These are phyloP conservation scores for Styela plicata DNA, from an alignment of 23 tunicate species.

Conservation along the genomic window DNA sequence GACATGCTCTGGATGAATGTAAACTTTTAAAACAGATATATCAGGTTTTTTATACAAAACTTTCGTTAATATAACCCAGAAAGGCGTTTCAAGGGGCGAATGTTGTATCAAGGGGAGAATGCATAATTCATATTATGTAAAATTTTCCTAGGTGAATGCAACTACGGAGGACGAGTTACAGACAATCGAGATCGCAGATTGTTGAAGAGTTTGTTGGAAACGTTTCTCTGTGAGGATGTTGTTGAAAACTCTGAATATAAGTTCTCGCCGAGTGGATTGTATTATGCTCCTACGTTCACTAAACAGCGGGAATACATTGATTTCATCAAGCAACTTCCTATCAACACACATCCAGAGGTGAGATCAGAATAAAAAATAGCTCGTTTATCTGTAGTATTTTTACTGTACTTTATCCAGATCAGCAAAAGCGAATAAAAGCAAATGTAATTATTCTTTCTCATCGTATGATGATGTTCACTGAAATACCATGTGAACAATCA, in stretches of 20 bases:
- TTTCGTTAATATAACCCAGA: no score
- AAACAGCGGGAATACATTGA: slow-evolving; percentile 49
- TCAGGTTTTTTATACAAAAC: not conserved
- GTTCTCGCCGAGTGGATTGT: slow-evolving; percentile 53
- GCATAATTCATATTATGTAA: no score
- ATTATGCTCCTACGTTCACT: slow-evolving; percentile 50
- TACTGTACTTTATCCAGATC: not conserved
- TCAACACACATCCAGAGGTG: slow-evolving; percentile 90
- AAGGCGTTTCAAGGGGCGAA: no score
- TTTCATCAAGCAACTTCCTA: slow-evolving; percentile 55
- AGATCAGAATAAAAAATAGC: no score
- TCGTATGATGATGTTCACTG: no score
- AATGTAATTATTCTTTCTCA: no score
- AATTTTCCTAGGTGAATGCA: slow-evolving; percentile 66
- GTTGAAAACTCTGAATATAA: slow-evolving; percentile 47
- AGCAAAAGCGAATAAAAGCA: no score
- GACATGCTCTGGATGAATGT: no score
- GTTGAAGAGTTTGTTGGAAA: slow-evolving; percentile 56
- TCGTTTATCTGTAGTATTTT: not conserved
- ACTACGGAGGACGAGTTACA: slow-evolving; percentile 87
- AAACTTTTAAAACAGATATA: no score
- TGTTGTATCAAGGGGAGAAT: no score
- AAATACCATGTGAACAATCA: no score
- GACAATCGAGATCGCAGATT: slow-evolving; percentile 78
- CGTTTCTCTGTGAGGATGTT: slow-evolving; percentile 60